Conservation (phyloP, 1,140 invertebrate species). For the Agrilus planipennis region DNA sequence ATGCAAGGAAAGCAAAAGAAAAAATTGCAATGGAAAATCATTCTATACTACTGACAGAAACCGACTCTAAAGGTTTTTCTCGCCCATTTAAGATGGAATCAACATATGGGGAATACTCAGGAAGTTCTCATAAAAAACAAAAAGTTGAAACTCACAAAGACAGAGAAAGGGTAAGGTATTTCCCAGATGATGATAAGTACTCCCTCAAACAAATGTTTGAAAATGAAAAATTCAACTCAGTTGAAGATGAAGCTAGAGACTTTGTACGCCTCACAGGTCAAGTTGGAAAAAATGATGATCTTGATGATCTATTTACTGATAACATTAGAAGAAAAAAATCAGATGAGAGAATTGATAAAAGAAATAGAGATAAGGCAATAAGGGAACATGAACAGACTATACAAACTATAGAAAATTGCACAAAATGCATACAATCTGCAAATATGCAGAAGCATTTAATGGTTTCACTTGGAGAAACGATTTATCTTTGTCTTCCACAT, state of each 20-base stretch:
- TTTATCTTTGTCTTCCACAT: slow-evolving; percentile 71
- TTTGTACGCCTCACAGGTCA: slow-evolving; percentile 64
- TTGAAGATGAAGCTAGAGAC: slow-evolving; percentile 68
- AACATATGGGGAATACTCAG: slow-evolving; percentile 24
- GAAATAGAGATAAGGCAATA: slow-evolving; percentile 57
- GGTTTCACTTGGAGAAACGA: slow-evolving; percentile 64
- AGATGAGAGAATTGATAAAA: slow-evolving; percentile 47
- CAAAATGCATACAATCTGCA: slow-evolving; percentile 68
- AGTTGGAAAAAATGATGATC: slow-evolving; percentile 58
- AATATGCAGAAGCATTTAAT: slow-evolving; percentile 80
- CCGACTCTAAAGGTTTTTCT: slow-evolving; percentile 52
- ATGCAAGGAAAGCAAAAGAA: slow-evolving; percentile 44
- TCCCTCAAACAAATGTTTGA: slow-evolving; percentile 82
- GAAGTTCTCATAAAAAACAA: slow-evolving; percentile 40
- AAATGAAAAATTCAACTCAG: slow-evolving; percentile 72
- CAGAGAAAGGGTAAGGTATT: slow-evolving; percentile 69
- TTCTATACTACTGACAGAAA: slow-evolving; percentile 58
- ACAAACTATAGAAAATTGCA: slow-evolving; percentile 65
- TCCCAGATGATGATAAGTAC: slow-evolving; percentile 83
- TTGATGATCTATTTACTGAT: slow-evolving; percentile 80
- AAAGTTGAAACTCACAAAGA: slow-evolving; percentile 59
- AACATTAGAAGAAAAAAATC: slow-evolving; percentile 48
- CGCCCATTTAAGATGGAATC: slow-evolving; percentile 39
- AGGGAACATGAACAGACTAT: slow-evolving; percentile 55
- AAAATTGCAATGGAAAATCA: slow-evolving; percentile 33